Conservation (phyloP, 2,888 invertebrate genomes). For the Lampropteryx suffumata region DNA sequence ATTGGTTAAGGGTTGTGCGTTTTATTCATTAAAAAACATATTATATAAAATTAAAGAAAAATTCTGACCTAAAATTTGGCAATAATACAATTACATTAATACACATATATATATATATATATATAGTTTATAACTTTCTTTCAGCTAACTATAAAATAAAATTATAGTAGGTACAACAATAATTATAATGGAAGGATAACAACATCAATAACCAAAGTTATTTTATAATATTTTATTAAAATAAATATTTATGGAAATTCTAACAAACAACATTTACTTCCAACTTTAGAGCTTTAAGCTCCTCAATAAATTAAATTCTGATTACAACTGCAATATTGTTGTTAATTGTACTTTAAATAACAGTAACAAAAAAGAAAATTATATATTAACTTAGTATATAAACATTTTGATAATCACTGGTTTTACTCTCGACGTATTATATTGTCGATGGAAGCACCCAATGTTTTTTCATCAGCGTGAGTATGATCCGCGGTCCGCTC, state of each 20-base stretch:
- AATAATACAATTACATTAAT: conserved; percentile 8
- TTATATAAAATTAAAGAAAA: conserved; percentile 2
- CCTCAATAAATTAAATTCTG: conserved; percentile 36
- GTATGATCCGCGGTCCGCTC: too few relatives aligned
- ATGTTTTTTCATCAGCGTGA: too few relatives aligned
- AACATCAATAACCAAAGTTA: conserved; percentile 46
- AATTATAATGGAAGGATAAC: conserved; percentile 43
- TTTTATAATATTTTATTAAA: conserved; percentile 39
- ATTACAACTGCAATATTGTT: background rate
- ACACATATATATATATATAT: background rate
- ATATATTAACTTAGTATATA: too few relatives aligned
- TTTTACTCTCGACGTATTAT: too few relatives aligned
- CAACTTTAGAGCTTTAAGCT: conserved; percentile 46
- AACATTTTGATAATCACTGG: too few relatives aligned
- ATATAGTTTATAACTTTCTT: conserved; percentile 1
- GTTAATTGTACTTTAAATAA: too few relatives aligned
- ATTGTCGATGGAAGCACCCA: too few relatives aligned
- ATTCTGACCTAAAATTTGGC: conserved; percentile 10
- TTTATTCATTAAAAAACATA: conserved; percentile 43
- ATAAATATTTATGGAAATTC: conserved; percentile 43
- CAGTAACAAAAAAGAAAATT: too few relatives aligned
- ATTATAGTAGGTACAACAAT: conserved; percentile 15
- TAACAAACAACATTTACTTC: conserved; percentile 34
- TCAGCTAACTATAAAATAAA: background rate
- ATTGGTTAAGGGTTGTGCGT: conserved; percentile 65